phyloP scores from a whole-genome alignment of 1,140 invertebrate genomes.

The Manduca sexta region DNA sequence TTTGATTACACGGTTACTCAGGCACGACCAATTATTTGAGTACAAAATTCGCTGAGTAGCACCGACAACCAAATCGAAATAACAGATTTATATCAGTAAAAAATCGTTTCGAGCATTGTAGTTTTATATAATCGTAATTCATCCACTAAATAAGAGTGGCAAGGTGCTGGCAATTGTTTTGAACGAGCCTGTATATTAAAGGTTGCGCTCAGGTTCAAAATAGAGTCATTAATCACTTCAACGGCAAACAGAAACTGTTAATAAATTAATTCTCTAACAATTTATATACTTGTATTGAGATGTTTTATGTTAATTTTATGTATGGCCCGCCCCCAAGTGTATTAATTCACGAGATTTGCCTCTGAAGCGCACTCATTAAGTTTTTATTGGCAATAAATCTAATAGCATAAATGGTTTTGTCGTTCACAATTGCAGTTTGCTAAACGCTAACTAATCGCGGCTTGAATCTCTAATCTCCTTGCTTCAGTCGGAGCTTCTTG shows the following conservation, averaged over 20 bases:
- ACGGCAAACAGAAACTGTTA: constrained; percentile 22
- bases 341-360: constrained; percentile 33
- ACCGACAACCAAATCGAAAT: too few relatives aligned
- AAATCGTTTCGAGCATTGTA: too few relatives aligned
- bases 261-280: constrained; percentile 52
- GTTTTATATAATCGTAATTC: too few relatives aligned
- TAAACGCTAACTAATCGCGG: constrained; percentile 40
- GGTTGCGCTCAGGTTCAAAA: constrained; percentile 3
- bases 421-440: constrained; percentile 28
- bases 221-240: constrained; percentile 24
- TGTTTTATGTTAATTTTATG: constrained; percentile 63
- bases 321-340: constrained; percentile 35
- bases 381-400: constrained; percentile 54
- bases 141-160: too few relatives aligned
- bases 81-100: too few relatives aligned
- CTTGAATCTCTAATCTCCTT: constrained; percentile 40
- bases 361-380: constrained; percentile 33
- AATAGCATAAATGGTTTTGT: constrained; percentile 31
- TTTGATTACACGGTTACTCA: too few relatives aligned
- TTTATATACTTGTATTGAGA: constrained; percentile 53
- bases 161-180: too few relatives aligned
- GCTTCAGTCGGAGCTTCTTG: constrained; percentile 22
- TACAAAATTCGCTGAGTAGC: too few relatives aligned
- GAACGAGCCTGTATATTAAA: too few relatives aligned
- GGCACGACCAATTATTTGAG: too few relatives aligned